Percentiles rank a stretch among this genome's conserved stretches.
phyloP scores from a whole-genome alignment of 2,888 invertebrate genomes.

The Anagyrus pseudococci region DNA sequence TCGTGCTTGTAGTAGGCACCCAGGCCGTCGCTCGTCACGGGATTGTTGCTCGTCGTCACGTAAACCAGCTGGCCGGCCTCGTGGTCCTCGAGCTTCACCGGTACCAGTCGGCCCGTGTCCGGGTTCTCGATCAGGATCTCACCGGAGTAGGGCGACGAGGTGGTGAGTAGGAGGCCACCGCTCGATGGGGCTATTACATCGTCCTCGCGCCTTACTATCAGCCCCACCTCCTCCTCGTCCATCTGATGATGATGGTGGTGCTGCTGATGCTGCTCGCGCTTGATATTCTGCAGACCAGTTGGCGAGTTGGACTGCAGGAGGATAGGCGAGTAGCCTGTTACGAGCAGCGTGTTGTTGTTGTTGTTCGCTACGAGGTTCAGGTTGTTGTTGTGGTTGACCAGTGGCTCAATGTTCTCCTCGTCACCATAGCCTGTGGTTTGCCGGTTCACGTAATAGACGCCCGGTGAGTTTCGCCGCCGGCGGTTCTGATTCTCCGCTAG shows the following conservation, averaged over 20 bases:
- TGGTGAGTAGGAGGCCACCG: conserved; percentile 1
- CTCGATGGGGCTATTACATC: background rate
- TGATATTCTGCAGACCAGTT: conserved; percentile 4
- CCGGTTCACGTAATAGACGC: conserved; percentile 49
- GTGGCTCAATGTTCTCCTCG: conserved; percentile 58
- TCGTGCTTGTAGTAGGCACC: conserved; percentile 55
- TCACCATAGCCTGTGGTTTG: conserved; percentile 47
- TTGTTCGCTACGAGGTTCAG: conserved; percentile 22
- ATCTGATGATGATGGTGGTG: too few relatives aligned
- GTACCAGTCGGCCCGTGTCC: conserved; percentile 29
- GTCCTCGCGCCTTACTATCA: conserved; percentile 12
- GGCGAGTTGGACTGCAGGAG: conserved; percentile 36
- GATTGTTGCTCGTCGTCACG: conserved; percentile 47
- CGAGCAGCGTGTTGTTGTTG: conserved; percentile 6
- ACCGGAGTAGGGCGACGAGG: conserved; percentile 28
- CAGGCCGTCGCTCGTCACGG: conserved; percentile 39
- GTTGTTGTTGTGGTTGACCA: conserved; percentile 29
- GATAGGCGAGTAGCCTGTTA: conserved; percentile 48
- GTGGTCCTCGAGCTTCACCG: conserved; percentile 42
- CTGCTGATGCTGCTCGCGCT: conserved; percentile 29
- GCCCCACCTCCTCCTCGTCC: conserved; percentile 18
- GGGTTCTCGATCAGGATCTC: conserved; percentile 37
- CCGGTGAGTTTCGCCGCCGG: conserved; percentile 45
- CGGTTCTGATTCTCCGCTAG: conserved; percentile 52
- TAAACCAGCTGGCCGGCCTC: conserved; percentile 44